These are phyloP conservation scores for Frankliniella fusca DNA, from an alignment of 2,888 invertebrate genomes.

Conservation along the genomic window DNA sequence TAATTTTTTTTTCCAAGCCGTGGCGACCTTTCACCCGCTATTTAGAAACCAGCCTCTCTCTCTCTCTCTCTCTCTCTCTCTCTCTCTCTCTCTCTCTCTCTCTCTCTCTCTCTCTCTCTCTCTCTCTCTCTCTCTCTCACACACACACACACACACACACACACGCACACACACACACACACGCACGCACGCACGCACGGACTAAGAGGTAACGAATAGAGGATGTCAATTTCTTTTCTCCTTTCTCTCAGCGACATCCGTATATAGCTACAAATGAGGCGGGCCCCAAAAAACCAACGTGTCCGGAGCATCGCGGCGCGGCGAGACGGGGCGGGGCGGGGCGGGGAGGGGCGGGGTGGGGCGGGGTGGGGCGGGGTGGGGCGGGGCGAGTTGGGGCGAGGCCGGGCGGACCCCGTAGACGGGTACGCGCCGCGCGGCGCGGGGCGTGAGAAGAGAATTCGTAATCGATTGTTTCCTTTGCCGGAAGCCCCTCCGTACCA, in stretches of 20 bases:
- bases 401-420: neutral
- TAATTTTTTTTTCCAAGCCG: neutral
- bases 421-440: neutral
- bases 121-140: neutral
- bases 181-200: too few species aligned
- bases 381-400: neutral
- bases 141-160: too few species aligned
- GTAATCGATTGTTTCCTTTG: slow-evolving; percentile 6
- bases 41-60: neutral
- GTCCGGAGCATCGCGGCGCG: neutral
- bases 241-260: neutral
- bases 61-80: neutral
- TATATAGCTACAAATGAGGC: neutral
- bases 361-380: neutral
- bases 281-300: neutral
- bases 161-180: too few species aligned
- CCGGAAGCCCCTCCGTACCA: neutral
- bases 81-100: neutral
- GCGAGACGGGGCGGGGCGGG: too few species aligned
- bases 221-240: neutral
- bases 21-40: slow-evolving; percentile 1
- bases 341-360: neutral
- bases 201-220: too few species aligned
- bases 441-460: slow-evolving; percentile 10
- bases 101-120: neutral